Conservation (phyloP, 1,140 invertebrate genomes). For the Drosophila burlai region DNA sequence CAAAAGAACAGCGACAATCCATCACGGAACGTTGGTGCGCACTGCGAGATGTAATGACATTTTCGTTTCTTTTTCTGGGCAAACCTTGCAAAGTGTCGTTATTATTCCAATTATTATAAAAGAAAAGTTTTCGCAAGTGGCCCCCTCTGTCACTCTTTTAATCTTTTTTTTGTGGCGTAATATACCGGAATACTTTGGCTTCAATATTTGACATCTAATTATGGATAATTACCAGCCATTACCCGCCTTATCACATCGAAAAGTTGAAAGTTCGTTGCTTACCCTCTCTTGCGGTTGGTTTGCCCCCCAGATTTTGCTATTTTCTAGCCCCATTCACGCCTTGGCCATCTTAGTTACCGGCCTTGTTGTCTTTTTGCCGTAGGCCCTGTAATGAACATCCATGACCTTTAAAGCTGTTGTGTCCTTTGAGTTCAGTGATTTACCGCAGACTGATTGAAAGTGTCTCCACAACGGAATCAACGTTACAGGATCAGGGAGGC, state of each 20-base stretch:
- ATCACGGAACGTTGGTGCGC: slow-evolving; percentile 38
- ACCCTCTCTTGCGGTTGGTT: neutral
- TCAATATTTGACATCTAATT: slow-evolving; percentile 84
- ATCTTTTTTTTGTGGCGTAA: slow-evolving; percentile 8
- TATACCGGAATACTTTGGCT: slow-evolving; percentile 60
- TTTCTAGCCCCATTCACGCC: neutral
- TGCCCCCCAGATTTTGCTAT: neutral
- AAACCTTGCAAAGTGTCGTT: slow-evolving; percentile 15
- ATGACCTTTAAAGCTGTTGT: slow-evolving; percentile 6
- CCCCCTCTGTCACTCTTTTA: neutral
- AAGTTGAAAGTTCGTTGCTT: slow-evolving; percentile 51
- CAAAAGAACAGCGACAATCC: slow-evolving; percentile 42
- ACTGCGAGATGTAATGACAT: slow-evolving; percentile 46
- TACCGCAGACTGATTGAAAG: slow-evolving; percentile 13
- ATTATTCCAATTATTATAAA: slow-evolving; percentile 53
- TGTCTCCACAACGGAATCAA: slow-evolving; percentile 1
- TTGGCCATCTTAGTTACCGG: no score
- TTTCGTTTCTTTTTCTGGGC: slow-evolving; percentile 28
- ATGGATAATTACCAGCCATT: slow-evolving; percentile 78
- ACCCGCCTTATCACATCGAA: slow-evolving; percentile 41
- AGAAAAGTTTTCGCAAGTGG: slow-evolving; percentile 64
- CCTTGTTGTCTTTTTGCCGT: slow-evolving; percentile 20
- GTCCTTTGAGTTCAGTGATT: slow-evolving; percentile 18
- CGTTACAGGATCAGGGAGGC: neutral
- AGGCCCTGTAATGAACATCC: slow-evolving; percentile 37